Percentiles rank a stretch among this genome's conserved stretches.
Conservation (phyloP, 2,888 invertebrate species). For the Lordiphosa andalusiaca region DNA sequence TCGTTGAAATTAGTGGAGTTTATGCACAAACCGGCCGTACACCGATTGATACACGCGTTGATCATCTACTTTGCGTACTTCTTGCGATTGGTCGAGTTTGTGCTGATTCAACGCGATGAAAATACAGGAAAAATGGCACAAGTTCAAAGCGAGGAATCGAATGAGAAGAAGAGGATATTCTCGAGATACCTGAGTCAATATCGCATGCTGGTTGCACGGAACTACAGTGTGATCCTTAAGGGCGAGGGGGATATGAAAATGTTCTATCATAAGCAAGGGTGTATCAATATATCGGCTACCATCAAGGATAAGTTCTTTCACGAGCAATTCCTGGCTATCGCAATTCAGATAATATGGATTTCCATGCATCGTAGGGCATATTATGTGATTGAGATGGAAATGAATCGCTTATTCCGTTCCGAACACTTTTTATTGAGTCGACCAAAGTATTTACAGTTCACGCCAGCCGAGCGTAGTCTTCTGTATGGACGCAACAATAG, state of each 20-base stretch:
- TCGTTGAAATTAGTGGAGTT: constrained; percentile 71
- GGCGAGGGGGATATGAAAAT: constrained; percentile 69
- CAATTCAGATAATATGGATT: constrained; percentile 77
- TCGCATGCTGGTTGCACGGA: constrained; percentile 76
- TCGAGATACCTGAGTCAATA: constrained; percentile 75
- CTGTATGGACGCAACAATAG: constrained; percentile 74
- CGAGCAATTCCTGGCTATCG: constrained; percentile 75
- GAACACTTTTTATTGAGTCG: constrained; percentile 73
- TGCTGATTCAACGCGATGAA: constrained; percentile 77
- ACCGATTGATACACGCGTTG: constrained; percentile 72
- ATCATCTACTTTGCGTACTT: constrained; percentile 80
- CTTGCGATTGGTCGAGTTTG: constrained; percentile 76
- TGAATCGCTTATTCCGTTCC: constrained; percentile 78
- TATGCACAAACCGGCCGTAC: constrained; percentile 70
- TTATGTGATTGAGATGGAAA: constrained; percentile 75
- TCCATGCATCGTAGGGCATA: constrained; percentile 76
- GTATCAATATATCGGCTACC: constrained; percentile 69
- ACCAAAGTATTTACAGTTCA: constrained; percentile 60
- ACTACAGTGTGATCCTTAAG: constrained; percentile 75
- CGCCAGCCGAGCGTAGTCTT: constrained; percentile 63
- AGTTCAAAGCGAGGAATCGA: constrained; percentile 73
- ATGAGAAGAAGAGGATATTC: constrained; percentile 69
- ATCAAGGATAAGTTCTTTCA: constrained; percentile 69
- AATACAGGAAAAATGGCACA: constrained; percentile 61
- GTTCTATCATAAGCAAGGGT: constrained; percentile 74